Evolutionary conservation across 2,797 vertebrate genomes (phyloP).

Genomic region (Delichon dasypus): DNA sequence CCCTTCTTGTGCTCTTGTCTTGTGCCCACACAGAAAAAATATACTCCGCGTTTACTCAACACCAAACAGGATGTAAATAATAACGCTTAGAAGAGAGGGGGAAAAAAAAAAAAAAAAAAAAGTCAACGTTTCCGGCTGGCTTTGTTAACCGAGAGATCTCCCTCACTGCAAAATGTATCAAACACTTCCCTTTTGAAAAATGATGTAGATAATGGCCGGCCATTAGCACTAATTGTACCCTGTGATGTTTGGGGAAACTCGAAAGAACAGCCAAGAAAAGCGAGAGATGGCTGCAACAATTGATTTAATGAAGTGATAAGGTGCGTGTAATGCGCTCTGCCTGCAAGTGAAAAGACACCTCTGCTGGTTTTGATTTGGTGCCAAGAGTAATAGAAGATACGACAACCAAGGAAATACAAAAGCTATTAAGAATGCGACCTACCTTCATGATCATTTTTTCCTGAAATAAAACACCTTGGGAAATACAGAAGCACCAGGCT

Average conservation of each 20-base stretch:
- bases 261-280: conserved; percentile 29
- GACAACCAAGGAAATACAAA: not conserved
- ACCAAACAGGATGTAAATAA: not conserved
- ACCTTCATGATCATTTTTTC: not conserved
- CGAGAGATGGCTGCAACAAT: not conserved
- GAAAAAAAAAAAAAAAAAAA: not conserved
- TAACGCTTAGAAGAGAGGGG: not conserved
- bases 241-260: not conserved
- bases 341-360: not conserved
- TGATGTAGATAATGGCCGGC: not conserved
- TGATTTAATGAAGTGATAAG: conserved; percentile 7
- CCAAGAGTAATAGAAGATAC: not conserved
- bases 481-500: not conserved
- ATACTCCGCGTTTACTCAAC: rapidly evolving
- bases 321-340: not conserved
- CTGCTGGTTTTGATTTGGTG: not conserved
- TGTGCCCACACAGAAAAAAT: not conserved
- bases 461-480: not conserved
- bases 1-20: not conserved
- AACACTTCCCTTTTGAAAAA: not conserved
- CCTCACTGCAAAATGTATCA: not conserved
- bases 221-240: not conserved
- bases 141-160: not conserved
- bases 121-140: not conserved
- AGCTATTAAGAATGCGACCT: not conserved